Percentiles rank a stretch among this genome's conserved stretches.
Evolutionary conservation across 2,797 vertebrate species (phyloP).

Genomic region (Mastacembelus armatus): DNA sequence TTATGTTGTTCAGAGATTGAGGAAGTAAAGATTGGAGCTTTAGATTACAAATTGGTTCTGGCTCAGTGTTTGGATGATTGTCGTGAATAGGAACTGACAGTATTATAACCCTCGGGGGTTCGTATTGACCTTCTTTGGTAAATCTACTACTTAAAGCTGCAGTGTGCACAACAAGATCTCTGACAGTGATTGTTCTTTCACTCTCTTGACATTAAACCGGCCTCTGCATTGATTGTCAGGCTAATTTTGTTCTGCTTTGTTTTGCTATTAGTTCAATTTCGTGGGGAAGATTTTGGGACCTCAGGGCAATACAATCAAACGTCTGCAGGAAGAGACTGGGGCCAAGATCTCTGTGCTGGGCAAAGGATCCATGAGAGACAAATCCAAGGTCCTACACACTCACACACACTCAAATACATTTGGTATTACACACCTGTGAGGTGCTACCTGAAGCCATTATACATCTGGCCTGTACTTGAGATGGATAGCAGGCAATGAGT

Average conservation of each 20-base stretch:
- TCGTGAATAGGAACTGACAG: slow-evolving; percentile 30
- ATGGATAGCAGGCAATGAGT: slow-evolving; percentile 27
- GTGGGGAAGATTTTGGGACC: slow-evolving; percentile 99
- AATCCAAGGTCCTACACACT: slow-evolving; percentile 88
- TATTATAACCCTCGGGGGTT: slow-evolving; percentile 29
- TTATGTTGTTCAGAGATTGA: slow-evolving; percentile 20
- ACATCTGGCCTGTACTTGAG: slow-evolving; percentile 57
- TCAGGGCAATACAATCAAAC: slow-evolving; percentile 98
- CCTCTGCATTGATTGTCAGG: slow-evolving; percentile 22
- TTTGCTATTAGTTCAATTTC: slow-evolving; percentile 92
- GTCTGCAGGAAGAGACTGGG: slow-evolving; percentile 97
- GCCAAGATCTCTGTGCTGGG: slow-evolving; percentile 98
- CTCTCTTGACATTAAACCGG: slow-evolving; percentile 21
- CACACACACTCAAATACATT: slow-evolving; percentile 11
- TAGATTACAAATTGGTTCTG: slow-evolving; percentile 14
- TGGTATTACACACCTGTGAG: slow-evolving; percentile 43
- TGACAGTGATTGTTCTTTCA: slow-evolving; percentile 40
- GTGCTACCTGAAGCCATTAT: slow-evolving; percentile 47
- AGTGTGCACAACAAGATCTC: slow-evolving; percentile 26
- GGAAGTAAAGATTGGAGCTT: slow-evolving; percentile 24
- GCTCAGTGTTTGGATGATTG: slow-evolving; percentile 36
- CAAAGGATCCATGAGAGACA: slow-evolving; percentile 98
- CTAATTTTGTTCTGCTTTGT: slow-evolving; percentile 44
- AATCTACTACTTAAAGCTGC: slow-evolving; percentile 52
- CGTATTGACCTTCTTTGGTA: slow-evolving; percentile 51